Evolutionary conservation across 2,113 vertebrate genomes (phyloP), one percentile per base, ranked within the genome.

Genomic region (Cairina moschata): DNA sequence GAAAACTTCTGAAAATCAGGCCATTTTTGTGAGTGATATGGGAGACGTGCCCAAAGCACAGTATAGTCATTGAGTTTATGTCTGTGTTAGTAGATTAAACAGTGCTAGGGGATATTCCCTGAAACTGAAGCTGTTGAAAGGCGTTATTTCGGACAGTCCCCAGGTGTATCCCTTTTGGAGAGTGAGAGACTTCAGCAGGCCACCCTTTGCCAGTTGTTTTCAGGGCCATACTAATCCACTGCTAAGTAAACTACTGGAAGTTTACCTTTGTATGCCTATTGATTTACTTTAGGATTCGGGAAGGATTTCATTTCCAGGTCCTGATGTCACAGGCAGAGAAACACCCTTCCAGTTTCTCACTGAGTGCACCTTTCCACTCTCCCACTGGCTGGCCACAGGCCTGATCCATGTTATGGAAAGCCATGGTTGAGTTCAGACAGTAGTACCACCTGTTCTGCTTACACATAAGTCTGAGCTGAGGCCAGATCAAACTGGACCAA

Each of bases 391-490:
- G n/a, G 17, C 29, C 55, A 22, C 16, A 34, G 17, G 8, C 42
- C 44, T 66, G 48, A 40, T 5, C 6, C 15, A 31, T 9, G 1
- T 6, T 60, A 48, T 34, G 42, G 38, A 80, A 52, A 65, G 17
- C 5, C 9, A 59, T 11, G 4, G 17, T 62, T 58, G 48, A 75
- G 32, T 34, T 25, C 36, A 46, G 63, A 34, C 0, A 0, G 54
- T 58, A 23, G 6, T 52, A 23, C 2, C 21, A 63, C 4, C 6
- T 1, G 0, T 63, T 82, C 60, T 83, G n/a, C 31, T 68, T 23
- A 74, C 40, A 46, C 0, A 0, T 23, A 63, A 87, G 11, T 28
- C 31, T 0, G 0, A 56, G 23, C 17, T 58, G 48, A 74, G 34
- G 23, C 23, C 40, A 34, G 46, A 25, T 50, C 21, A 50, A 55